Evolutionary conservation across 2,113 vertebrate genomes (phyloP).

Genomic region (Propithecus coquereli): DNA sequence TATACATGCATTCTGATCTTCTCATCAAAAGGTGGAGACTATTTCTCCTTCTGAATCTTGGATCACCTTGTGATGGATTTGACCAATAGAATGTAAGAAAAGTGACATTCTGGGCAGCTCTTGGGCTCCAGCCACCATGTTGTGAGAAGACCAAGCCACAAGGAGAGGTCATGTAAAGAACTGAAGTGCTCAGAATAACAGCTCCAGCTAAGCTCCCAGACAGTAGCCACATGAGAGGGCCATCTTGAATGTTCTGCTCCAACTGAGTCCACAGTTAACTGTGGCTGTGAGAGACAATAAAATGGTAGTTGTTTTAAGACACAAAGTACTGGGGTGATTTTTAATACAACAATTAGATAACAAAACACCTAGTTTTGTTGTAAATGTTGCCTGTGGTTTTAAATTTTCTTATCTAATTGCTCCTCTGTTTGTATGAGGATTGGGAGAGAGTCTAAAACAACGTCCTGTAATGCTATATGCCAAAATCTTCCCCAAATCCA

Average conservation of each 20-base stretch:
- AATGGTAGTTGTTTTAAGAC: neutral
- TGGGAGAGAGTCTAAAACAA: slow-evolving; percentile 27
- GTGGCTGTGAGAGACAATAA: neutral
- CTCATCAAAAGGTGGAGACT: neutral
- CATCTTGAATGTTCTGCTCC: neutral
- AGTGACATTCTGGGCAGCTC: neutral
- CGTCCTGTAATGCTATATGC: neutral
- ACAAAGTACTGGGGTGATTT: neutral
- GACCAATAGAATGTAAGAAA: neutral
- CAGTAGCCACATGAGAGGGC: fast-evolving
- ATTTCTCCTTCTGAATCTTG: neutral
- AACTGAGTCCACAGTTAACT: neutral
- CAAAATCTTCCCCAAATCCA: neutral
- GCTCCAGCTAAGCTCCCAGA: neutral
- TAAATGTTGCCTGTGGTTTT: neutral
- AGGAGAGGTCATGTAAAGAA: neutral
- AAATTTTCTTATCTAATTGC: neutral
- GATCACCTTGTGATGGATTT: neutral
- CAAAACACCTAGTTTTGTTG: neutral
- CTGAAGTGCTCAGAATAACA: neutral
- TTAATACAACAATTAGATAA: neutral
- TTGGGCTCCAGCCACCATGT: neutral
- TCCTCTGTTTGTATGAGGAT: neutral
- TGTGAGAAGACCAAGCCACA: neutral
- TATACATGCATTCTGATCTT: neutral